Conservation (phyloP, 2,888 invertebrate genomes). For the Lycophotia porphyrea region DNA sequence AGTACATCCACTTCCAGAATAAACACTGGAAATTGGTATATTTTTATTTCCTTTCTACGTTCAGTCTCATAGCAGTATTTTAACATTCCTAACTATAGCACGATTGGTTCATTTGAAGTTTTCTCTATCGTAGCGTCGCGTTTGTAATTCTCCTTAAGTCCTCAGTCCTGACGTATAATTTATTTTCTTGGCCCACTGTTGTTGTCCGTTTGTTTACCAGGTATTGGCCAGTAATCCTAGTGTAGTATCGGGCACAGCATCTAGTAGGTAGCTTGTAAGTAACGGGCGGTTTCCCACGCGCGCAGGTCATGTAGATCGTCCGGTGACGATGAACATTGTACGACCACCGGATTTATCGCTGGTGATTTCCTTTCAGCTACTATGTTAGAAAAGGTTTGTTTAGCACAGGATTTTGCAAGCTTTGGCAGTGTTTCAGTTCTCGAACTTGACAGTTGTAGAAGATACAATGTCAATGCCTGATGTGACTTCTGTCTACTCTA, state of each 20-base stretch:
- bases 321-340: slow-evolving; percentile 67
- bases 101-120: not conserved
- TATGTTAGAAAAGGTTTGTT: slow-evolving; percentile 26
- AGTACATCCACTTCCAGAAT: not conserved
- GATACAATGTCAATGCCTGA: not conserved
- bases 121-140: not conserved
- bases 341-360: slow-evolving; percentile 60
- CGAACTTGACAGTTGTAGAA: not conserved
- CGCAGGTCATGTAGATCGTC: slow-evolving; percentile 74
- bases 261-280: slow-evolving; percentile 62
- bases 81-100: not conserved
- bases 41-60: not conserved
- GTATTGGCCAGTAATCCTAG: slow-evolving; percentile 33
- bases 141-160: not conserved
- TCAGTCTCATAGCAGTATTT: not conserved
- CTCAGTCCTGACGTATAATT: not conserved
- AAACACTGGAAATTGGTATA: not conserved
- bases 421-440: not conserved
- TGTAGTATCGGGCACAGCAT: slow-evolving; percentile 47
- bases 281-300: slow-evolving; percentile 78
- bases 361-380: slow-evolving; percentile 49
- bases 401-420: not conserved
- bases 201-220: slow-evolving; percentile 39
- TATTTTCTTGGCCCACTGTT: not conserved
- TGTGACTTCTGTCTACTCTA: not conserved